Conservation (phyloP, 1,140 invertebrate species). For the Whitmania pigra region DNA sequence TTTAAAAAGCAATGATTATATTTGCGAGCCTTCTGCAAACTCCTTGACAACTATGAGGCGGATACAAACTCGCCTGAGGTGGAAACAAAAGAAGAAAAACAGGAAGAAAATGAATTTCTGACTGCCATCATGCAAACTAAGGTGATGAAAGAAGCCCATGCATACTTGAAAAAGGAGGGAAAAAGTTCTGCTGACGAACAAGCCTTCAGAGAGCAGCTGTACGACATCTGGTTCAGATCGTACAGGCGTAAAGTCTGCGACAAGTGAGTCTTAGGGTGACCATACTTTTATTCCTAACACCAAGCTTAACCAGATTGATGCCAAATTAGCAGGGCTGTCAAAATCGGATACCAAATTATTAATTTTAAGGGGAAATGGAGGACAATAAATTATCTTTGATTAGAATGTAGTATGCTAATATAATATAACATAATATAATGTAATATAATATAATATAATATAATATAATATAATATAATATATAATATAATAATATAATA, state of each 20-base stretch:
- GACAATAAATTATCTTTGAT: too few species aligned
- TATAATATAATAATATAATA: too few species aligned
- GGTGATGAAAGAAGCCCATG: constrained; percentile 60
- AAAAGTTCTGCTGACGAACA: constrained; percentile 34
- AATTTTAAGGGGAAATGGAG: too few species aligned
- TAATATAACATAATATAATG: too few species aligned
- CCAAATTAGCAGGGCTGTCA: too few species aligned
- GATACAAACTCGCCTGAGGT: constrained; percentile 60
- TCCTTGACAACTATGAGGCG: constrained; percentile 41
- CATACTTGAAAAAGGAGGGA: constrained; percentile 58
- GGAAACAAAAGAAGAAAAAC: constrained; percentile 57
- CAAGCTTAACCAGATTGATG: too few species aligned
- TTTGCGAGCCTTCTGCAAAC: constrained; percentile 32
- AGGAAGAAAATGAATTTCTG: constrained; percentile 62
- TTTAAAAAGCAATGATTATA: too few species aligned
- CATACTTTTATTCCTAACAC: neutral
- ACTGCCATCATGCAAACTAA: constrained; percentile 58
- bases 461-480: too few species aligned
- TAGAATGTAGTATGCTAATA: too few species aligned
- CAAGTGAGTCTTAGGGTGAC: constrained; percentile 29
- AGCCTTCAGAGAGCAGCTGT: constrained; percentile 37
- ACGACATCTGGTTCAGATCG: constrained; percentile 41
- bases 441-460: too few species aligned
- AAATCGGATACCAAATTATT: too few species aligned
- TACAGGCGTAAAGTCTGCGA: constrained; percentile 34